phyloP scores from a whole-genome alignment of 2,797 vertebrate species.

The Pipistrellus nathusii region DNA sequence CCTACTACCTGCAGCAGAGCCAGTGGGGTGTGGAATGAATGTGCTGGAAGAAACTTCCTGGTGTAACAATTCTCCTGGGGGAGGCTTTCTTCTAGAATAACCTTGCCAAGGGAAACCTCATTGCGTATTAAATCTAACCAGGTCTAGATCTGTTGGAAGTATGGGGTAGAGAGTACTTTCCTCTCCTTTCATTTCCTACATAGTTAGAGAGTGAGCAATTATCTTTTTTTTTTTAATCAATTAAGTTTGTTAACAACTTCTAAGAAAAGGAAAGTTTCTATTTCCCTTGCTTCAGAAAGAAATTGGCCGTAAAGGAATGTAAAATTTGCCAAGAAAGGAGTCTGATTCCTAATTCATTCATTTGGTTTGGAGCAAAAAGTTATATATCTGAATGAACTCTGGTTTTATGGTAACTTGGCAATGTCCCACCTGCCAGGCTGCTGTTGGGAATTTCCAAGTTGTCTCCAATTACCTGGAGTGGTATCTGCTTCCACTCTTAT shows the following conservation, averaged over 20 bases:
- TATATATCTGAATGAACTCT: slow-evolving; percentile 19
- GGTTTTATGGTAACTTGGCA: slow-evolving; percentile 51
- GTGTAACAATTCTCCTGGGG: slow-evolving; percentile 73
- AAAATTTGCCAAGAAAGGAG: slow-evolving; percentile 54
- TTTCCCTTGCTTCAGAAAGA: slow-evolving; percentile 51
- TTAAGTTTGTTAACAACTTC: slow-evolving; percentile 64
- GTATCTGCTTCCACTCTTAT: slow-evolving; percentile 61
- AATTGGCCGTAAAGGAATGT: slow-evolving; percentile 63
- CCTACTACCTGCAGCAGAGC: slow-evolving; percentile 23
- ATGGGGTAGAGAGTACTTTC: not conserved
- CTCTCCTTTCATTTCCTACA: slow-evolving; percentile 46
- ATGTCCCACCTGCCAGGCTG: not conserved
- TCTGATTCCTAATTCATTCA: slow-evolving; percentile 44
- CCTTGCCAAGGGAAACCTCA: slow-evolving; percentile 65
- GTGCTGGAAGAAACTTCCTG: slow-evolving; percentile 70
- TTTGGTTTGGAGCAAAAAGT: slow-evolving; percentile 50
- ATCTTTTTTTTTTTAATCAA: slow-evolving; percentile 42
- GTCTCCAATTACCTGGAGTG: slow-evolving; percentile 49
- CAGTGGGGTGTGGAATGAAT: slow-evolving; percentile 40
- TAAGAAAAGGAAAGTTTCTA: slow-evolving; percentile 43
- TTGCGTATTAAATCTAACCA: not conserved
- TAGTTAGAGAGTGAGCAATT: slow-evolving; percentile 48
- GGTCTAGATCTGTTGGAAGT: not conserved
- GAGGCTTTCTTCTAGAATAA: slow-evolving; percentile 81
- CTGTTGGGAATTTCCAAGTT: not conserved